Evolutionary conservation across 2,888 invertebrate species (phyloP).

Genomic region (Tipula lateralis): DNA sequence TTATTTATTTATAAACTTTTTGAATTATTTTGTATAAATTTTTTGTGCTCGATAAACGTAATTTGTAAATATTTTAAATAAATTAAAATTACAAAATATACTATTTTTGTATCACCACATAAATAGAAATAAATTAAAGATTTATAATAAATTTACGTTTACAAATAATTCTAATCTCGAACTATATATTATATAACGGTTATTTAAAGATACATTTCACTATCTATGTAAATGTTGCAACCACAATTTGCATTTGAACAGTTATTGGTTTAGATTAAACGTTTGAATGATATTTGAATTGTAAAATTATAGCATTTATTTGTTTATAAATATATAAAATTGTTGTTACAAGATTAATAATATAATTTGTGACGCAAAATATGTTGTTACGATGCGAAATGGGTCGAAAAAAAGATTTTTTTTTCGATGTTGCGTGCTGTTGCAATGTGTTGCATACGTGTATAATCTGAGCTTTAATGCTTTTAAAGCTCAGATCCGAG

Average conservation of each 20-base stretch:
- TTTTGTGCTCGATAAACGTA: not conserved
- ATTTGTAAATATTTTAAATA: not conserved
- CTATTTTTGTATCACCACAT: no score
- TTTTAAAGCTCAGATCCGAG: no score
- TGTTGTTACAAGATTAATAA: not conserved
- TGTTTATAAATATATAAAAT: not conserved
- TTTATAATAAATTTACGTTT: not conserved
- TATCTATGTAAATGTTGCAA: not conserved
- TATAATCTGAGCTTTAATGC: no score
- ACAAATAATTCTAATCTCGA: not conserved
- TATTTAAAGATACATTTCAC: not conserved
- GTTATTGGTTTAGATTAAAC: not conserved
- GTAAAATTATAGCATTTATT: not conserved
- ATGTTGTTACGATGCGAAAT: no score
- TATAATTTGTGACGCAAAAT: not conserved
- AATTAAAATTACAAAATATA: conserved; percentile 13
- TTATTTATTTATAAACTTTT: not conserved
- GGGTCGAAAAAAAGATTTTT: not conserved
- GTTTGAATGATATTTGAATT: not conserved
- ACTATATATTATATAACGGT: not conserved
- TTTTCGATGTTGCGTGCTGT: not conserved
- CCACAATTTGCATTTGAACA: not conserved
- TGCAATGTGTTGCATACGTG: not conserved
- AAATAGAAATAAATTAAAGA: not conserved
- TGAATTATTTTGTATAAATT: not conserved